These are phyloP conservation scores for Tetranychus truncatus DNA, from an alignment of 2,888 invertebrate species.

Conservation along the genomic window DNA sequence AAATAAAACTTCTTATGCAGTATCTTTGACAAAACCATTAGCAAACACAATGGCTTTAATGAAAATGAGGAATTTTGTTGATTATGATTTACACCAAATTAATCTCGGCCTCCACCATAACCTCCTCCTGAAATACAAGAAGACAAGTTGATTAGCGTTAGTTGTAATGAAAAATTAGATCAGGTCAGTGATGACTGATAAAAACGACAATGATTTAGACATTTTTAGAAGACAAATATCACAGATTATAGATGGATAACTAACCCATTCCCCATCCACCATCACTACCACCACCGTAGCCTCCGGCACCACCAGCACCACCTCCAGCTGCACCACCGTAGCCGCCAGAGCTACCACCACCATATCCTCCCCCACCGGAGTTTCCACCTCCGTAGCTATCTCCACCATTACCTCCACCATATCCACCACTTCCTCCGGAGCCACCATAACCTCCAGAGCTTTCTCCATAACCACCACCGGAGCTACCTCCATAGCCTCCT, in stretches of 20 bases:
- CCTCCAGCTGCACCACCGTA: background rate
- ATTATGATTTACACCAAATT: background rate
- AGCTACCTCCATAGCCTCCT: constrained; percentile 7
- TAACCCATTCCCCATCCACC: background rate
- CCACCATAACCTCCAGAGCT: background rate
- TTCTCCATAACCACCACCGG: constrained; percentile 7
- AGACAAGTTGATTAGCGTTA: too few species aligned
- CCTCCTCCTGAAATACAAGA: background rate
- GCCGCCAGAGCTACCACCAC: background rate
- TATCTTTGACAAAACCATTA: background rate
- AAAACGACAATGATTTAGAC: too few species aligned
- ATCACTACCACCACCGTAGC: background rate
- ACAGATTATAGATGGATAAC: too few species aligned
- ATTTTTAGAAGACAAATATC: too few species aligned
- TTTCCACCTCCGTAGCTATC: background rate
- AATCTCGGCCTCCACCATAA: background rate
- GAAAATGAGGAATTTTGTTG: background rate
- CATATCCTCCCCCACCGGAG: background rate
- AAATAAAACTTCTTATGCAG: background rate
- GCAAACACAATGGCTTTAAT: background rate
- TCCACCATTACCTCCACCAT: background rate
- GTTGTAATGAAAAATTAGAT: too few species aligned
- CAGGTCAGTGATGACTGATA: too few species aligned
- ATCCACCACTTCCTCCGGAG: background rate
- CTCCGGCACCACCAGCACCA: background rate